Evolutionary conservation across 2,797 vertebrate genomes (phyloP), one percentile per base, ranked within the genome.

Genomic region (Notolepis coatsorum): DNA sequence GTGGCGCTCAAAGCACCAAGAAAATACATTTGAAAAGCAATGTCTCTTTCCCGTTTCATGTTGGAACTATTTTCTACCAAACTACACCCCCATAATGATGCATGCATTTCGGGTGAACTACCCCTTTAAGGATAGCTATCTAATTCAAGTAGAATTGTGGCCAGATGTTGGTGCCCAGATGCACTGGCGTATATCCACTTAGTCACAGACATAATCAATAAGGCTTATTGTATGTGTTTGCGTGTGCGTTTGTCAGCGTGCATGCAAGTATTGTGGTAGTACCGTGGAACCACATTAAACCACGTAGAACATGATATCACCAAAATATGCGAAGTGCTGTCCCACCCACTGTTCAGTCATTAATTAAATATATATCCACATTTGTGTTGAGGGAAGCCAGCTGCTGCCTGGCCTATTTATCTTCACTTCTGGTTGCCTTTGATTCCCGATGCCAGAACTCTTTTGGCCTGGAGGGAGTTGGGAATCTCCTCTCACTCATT

Each of bases 141-240:
- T 46, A 38, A 52, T 83, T 89, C 83, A 45, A 68, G 61, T 68
- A 27, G 60, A 82, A 72, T 38, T 1, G 0, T 10, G 10, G 64
- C 68, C 81, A 83, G 77, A 78, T 80, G 81, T 83, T 86, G 31
- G 45, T 49, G 53, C 50, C 80, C 84, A 89, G 80, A 83, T 90
- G 79, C 41, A 61, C 63, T 46, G 72, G 42, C 37, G 51, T 61
- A 59, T 74, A 59, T 74, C 68, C 48, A 70, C 38, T 71, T 23
- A 28, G 43, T 64, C 73, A 58, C 71, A 65, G 65, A 78, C 53
- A 1, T 57, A 67, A 65, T 60, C 37, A 73, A 56, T 68, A 71
- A 52, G 43, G 20, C 53, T 53, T 48, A 49, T 41, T 39, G n/a
- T n/a, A 62, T 47, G 68, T 68, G 38, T 60, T 24, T 15, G 18